These are phyloP conservation scores for Callorhinus ursinus DNA, from an alignment of 2,113 vertebrate species.

Conservation along the genomic window DNA sequence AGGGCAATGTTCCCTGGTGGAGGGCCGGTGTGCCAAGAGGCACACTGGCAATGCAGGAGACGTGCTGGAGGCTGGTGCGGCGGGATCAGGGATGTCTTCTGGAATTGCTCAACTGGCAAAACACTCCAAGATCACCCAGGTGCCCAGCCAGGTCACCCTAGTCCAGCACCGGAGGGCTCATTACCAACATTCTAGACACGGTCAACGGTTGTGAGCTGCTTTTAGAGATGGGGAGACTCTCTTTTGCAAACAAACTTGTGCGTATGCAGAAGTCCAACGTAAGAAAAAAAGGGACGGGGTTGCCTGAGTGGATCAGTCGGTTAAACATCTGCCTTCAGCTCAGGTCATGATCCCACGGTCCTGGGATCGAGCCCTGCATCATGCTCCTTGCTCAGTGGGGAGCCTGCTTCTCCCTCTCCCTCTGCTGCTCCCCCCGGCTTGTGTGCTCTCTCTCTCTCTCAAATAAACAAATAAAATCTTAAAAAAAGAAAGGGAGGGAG, in stretches of 20 bases:
- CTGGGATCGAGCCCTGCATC: no score
- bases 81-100: no score
- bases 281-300: neutral
- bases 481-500: neutral
- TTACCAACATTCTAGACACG: no score
- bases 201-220: neutral
- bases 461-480: no score
- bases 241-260: neutral
- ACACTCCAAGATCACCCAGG: no score
- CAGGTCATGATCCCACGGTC: no score
- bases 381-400: no score
- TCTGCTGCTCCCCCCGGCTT: no score
- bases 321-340: no score
- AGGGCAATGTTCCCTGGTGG: neutral
- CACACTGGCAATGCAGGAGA: neutral
- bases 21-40: neutral
- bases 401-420: no score
- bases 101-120: neutral
- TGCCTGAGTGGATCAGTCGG: no score
- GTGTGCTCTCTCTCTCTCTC: no score
- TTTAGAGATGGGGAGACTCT: neutral
- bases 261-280: neutral
- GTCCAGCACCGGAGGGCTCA: neutral
- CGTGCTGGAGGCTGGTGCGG: neutral
- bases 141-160: neutral